Evolutionary conservation across 2,113 vertebrate genomes (phyloP).

Genomic region (Pelusios castaneus): DNA sequence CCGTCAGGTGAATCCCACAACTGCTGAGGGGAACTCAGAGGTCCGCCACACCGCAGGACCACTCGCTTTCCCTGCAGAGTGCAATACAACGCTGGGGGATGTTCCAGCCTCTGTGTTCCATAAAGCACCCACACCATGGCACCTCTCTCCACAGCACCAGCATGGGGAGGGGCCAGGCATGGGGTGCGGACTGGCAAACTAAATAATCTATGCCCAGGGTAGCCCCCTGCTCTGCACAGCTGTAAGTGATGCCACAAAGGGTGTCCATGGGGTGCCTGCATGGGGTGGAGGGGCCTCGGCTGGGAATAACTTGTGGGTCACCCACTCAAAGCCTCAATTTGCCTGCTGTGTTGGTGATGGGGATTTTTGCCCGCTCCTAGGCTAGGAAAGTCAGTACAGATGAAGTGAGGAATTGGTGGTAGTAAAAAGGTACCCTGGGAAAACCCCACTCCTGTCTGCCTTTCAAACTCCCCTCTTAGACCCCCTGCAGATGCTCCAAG

Average conservation of each 20-base stretch:
- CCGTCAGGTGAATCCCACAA: neutral
- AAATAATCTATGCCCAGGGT: no score
- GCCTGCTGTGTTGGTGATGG: neutral
- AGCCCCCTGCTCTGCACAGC: neutral
- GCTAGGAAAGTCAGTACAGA: neutral
- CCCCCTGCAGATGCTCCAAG: neutral
- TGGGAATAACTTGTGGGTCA: neutral
- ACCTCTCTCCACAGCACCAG: neutral
- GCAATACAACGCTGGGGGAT: neutral
- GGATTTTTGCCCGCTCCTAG: neutral
- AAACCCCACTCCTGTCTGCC: neutral
- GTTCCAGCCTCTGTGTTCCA: neutral
- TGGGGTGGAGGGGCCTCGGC: neutral
- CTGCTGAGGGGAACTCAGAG: neutral
- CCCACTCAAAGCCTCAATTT: neutral
- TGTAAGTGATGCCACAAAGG: neutral
- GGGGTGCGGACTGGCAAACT: no score
- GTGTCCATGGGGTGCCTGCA: neutral
- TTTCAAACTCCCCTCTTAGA: neutral
- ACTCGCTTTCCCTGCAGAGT: neutral
- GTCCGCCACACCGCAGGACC: neutral
- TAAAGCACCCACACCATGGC: neutral
- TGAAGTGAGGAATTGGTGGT: neutral
- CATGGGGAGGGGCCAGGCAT: neutral
- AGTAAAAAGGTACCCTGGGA: neutral